A percentile compares a stretch with the other conserved stretches of the same genome.
Conservation (phyloP, 1,140 invertebrate genomes). For the Ooceraea biroi region DNA sequence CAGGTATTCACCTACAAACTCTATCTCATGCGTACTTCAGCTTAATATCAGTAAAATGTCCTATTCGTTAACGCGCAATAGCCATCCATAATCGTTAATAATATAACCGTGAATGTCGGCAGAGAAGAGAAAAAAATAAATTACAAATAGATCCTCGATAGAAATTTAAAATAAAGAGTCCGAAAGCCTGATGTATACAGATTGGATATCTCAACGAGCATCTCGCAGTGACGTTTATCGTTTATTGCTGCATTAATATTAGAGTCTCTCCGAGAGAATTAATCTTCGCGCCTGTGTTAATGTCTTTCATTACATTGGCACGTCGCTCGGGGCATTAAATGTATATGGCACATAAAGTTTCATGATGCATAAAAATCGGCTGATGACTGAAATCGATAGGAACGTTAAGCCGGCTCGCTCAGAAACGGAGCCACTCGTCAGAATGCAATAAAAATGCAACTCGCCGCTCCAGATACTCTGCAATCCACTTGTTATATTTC, state of each 20-base stretch:
- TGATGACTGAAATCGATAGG: slow-evolving; percentile 27
- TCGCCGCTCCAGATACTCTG: slow-evolving; percentile 28
- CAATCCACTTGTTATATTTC: slow-evolving; percentile 59
- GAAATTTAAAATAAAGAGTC: neutral
- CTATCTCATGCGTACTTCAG: neutral
- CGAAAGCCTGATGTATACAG: neutral
- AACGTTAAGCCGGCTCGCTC: slow-evolving; percentile 30
- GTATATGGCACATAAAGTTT: slow-evolving; percentile 43
- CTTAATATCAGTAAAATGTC: neutral
- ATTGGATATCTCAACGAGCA: slow-evolving; percentile 1
- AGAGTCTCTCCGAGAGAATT: neutral
- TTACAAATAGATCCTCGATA: no score
- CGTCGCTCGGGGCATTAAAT: slow-evolving; percentile 4
- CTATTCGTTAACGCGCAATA: neutral
- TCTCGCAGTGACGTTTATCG: neutral
- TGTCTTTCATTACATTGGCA: slow-evolving; percentile 12
- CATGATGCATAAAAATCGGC: slow-evolving; percentile 50
- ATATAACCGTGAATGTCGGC: no score
- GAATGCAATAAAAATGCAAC: slow-evolving; percentile 55
- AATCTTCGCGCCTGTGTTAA: slow-evolving; percentile 6
- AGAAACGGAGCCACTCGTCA: slow-evolving; percentile 50
- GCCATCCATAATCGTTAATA: neutral
- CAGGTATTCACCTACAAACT: neutral
- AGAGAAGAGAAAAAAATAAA: no score
- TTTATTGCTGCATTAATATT: slow-evolving; percentile 18